Conservation (phyloP, 2,888 invertebrate genomes). For the Protophormia terraenovae region DNA sequence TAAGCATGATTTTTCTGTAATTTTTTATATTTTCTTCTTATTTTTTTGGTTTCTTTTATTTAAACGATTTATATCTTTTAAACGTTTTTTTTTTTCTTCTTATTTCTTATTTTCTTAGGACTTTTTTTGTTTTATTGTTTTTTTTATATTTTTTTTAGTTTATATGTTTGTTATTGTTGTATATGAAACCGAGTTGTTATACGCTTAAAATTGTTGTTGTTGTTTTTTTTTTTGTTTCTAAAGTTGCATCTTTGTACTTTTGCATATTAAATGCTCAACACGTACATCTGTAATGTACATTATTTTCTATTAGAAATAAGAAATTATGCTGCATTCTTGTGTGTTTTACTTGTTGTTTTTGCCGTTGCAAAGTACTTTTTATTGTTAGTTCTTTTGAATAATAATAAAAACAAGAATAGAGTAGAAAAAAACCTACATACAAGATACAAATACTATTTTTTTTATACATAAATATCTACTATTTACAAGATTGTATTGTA, state of each 20-base stretch:
- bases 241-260: constrained; percentile 48
- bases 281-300: constrained; percentile 54
- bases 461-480: too few species aligned
- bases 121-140: constrained; percentile 4
- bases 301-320: constrained; percentile 63
- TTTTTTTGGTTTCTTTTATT: constrained; percentile 31
- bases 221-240: not conserved
- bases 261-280: constrained; percentile 64
- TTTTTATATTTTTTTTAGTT: not conserved
- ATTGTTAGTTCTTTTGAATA: constrained; percentile 10
- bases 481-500: not conserved
- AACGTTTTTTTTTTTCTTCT: constrained; percentile 50
- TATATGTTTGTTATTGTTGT: constrained; percentile 22
- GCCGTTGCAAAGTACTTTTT: constrained; percentile 33
- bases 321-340: constrained; percentile 56
- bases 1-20: constrained; percentile 49
- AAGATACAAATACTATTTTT: not conserved
- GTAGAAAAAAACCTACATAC: too few species aligned
- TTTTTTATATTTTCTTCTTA: not conserved
- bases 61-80: constrained; percentile 64
- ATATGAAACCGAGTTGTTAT: not conserved
- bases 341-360: constrained; percentile 25
- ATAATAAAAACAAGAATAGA: not conserved
- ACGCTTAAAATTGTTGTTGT: constrained; percentile 36
- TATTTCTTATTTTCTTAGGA: not conserved